Evolutionary conservation across 2,888 invertebrate genomes (phyloP).

Genomic region (Apotomis turbidana): DNA sequence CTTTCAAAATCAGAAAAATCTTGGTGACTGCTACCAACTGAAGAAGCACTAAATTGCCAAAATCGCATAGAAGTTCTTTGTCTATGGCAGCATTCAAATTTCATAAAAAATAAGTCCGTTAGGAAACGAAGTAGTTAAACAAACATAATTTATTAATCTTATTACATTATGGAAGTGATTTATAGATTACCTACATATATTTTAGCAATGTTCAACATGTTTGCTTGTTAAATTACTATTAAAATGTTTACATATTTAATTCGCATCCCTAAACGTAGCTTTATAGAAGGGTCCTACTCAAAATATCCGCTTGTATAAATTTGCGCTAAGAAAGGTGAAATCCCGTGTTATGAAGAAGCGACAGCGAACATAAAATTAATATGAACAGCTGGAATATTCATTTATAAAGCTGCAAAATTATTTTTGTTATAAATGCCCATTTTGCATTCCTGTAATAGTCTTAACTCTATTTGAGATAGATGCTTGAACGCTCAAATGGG

Average conservation of each 20-base stretch:
- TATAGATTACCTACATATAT: background rate
- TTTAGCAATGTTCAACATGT: background rate
- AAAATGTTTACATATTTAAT: background rate
- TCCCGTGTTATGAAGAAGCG: too few species aligned
- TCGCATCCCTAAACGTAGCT: background rate
- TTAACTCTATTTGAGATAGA: background rate
- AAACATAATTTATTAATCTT: background rate
- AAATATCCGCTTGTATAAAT: too few species aligned
- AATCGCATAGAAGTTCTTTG: slow-evolving; percentile 61
- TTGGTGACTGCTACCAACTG: slow-evolving; percentile 74
- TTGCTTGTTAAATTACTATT: background rate
- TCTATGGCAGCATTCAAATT: slow-evolving; percentile 74
- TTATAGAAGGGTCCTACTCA: background rate
- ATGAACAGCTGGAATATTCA: too few species aligned
- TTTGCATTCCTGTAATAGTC: too few species aligned
- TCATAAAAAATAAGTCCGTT: slow-evolving; percentile 47
- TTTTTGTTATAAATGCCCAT: too few species aligned
- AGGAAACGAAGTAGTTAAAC: slow-evolving; percentile 21
- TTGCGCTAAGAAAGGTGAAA: too few species aligned
- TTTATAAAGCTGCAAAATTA: too few species aligned
- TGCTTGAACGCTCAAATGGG: background rate
- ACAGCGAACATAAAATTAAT: too few species aligned
- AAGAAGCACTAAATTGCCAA: slow-evolving; percentile 76
- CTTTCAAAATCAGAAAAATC: slow-evolving; percentile 71
- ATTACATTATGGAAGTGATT: background rate